Evolutionary conservation across 2,888 invertebrate species (phyloP).

Genomic region (Proisotoma minuta): DNA sequence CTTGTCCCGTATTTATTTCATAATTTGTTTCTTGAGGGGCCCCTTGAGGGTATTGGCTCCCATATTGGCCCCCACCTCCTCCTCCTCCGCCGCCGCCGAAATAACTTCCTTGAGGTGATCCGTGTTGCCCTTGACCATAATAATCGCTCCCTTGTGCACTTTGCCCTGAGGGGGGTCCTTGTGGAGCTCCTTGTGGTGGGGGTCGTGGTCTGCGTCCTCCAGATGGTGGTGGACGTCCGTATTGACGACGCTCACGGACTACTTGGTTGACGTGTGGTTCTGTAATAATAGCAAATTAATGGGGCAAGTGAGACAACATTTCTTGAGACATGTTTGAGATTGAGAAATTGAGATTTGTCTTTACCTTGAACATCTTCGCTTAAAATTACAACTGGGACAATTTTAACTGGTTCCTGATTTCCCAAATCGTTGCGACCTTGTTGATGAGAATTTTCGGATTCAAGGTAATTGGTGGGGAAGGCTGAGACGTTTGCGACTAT

Average conservation of each 20-base stretch:
- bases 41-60: not conserved
- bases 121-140: not conserved
- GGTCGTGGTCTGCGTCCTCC: constrained; percentile 4
- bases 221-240: constrained; percentile 8
- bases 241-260: constrained; percentile 10
- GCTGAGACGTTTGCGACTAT: constrained; percentile 24
- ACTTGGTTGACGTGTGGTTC: constrained; percentile 5
- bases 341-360: not conserved
- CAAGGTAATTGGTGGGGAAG: constrained; percentile 10
- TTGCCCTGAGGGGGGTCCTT: not conserved
- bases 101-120: constrained; percentile 8
- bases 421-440: constrained; percentile 4
- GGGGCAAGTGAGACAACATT: too few relatives aligned
- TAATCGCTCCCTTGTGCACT: constrained; percentile 9
- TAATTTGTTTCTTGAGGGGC: constrained; percentile 1
- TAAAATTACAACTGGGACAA: constrained; percentile 2
- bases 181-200: constrained; percentile 7
- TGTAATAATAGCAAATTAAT: not conserved
- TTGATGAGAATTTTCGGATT: not conserved
- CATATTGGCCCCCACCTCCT: not conserved
- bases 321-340: not conserved
- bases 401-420: constrained; percentile 1
- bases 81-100: not conserved
- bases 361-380: constrained; percentile 4
- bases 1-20: not conserved